phyloP scores from a whole-genome alignment of 2,113 vertebrate species.

The Gopherus evgoodei region DNA sequence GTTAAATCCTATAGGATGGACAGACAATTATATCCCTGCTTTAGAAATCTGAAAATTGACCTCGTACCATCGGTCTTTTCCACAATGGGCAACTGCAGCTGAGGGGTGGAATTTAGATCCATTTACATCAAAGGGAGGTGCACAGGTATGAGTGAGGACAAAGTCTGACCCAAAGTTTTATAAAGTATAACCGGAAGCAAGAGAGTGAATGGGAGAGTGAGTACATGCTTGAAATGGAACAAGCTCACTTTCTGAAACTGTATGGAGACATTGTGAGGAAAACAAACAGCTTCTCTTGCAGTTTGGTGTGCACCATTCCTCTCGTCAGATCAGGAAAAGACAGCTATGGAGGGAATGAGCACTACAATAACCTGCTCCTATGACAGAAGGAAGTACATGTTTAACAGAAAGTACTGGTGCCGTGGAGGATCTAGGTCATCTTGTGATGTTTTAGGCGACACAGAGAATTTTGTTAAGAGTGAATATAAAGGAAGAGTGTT shows the following conservation, averaged over 20 bases:
- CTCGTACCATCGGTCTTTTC: neutral
- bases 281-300: neutral
- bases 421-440: constrained; percentile 48
- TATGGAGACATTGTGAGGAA: neutral
- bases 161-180: neutral
- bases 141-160: neutral
- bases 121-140: neutral
- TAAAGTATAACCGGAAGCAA: neutral
- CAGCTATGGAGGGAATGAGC: constrained; percentile 47
- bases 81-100: neutral
- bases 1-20: neutral
- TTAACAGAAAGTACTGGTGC: constrained; percentile 81
- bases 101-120: neutral
- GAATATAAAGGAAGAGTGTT: neutral
- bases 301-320: neutral
- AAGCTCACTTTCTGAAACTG: neutral
- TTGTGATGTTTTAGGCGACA: constrained; percentile 76
- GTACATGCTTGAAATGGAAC: neutral
- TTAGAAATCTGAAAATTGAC: neutral
- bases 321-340: neutral
- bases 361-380: constrained; percentile 69
- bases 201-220: neutral
- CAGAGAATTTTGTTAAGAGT: constrained; percentile 1
- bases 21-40: neutral
- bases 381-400: neutral